Base-by-base conservation (phyloP, 2,113 vertebrate genomes). In the Orcinus orca region DNA sequence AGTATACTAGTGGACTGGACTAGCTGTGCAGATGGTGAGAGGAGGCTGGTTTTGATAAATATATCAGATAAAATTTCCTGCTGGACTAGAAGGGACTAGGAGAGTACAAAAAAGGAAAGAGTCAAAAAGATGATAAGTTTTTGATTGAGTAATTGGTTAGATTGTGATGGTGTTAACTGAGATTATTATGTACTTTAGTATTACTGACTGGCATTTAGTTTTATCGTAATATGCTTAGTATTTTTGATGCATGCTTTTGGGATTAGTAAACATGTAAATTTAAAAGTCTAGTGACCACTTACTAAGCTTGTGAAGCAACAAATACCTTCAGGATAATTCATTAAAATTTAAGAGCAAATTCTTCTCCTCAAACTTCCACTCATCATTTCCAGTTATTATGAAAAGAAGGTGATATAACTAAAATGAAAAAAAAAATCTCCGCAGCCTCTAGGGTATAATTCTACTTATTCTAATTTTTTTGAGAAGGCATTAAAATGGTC, bases 291-390 rank as follows among this genome's bases (percentile, higher is more conserved):
- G 0, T 87, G n/a, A 36, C 14, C 14, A 79, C 25, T 67, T 74
- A 60, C 29, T 82, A 44, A 92, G 23, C 41, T 95, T 76, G 58
- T 77, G 8, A 65, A 76, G 26, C 25, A 82, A 53, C 55, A 68
- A 88, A 41, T 89, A 76, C 17, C 25, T 83, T 96, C 26, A 53
- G 15, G n/a, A 77, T 80, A 88, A 80, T 60, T 84, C 8, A 88
- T 68, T 74, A 84, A 73, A 10, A 88, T 94, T 88, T 84, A 80
- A 92, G 38, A 95, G 12, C 11, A 87, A 90, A 8, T 81, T 73
- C 14, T 93, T 88, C 2, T 79, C 63, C 25, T 86, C 25, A 93
- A 50, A 90, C 0, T 17, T 31, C 18, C 5, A 88, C 33, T 0
- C 5, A 73, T 73, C 25, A 71, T 60, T 95, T 6, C 5, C 12